These are phyloP conservation scores for Fukomys damarensis DNA, from an alignment of 2,113 vertebrate genomes.

Conservation along the genomic window DNA sequence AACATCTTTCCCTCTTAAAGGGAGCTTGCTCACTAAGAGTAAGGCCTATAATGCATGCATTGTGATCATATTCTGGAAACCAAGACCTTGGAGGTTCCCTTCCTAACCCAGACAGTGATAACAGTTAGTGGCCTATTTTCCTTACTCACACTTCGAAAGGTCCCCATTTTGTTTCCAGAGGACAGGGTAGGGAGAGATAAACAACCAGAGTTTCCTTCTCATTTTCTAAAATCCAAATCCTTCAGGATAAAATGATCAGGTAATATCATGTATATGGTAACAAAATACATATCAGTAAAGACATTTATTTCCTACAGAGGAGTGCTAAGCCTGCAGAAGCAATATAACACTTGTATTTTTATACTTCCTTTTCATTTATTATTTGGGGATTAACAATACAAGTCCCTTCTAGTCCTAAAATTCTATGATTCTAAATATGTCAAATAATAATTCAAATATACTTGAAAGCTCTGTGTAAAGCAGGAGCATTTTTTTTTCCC, in stretches of 20 bases:
- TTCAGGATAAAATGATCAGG: conserved; percentile 57
- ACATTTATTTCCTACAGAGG: conserved; percentile 52
- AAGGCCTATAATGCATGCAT: not conserved
- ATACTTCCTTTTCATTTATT: conserved; percentile 44
- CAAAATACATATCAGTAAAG: conserved; percentile 40
- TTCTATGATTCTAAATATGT: conserved; percentile 58
- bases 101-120: not conserved
- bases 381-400: conserved; percentile 66
- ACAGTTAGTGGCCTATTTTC: not conserved
- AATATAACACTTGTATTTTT: conserved; percentile 47
- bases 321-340: not conserved
- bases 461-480: conserved; percentile 67
- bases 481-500: conserved; percentile 32
- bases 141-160: not conserved
- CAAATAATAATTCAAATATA: conserved; percentile 68
- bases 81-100: not conserved
- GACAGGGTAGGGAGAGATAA: not conserved
- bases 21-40: not conserved
- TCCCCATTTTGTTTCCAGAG: not conserved
- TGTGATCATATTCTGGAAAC: not conserved
- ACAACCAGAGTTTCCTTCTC: not conserved
- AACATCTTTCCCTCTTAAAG: not conserved
- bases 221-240: conserved; percentile 45
- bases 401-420: conserved; percentile 63
- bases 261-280: conserved; percentile 27